Conservation (phyloP, 1,140 invertebrate genomes). For the Calycopis cecrops region DNA sequence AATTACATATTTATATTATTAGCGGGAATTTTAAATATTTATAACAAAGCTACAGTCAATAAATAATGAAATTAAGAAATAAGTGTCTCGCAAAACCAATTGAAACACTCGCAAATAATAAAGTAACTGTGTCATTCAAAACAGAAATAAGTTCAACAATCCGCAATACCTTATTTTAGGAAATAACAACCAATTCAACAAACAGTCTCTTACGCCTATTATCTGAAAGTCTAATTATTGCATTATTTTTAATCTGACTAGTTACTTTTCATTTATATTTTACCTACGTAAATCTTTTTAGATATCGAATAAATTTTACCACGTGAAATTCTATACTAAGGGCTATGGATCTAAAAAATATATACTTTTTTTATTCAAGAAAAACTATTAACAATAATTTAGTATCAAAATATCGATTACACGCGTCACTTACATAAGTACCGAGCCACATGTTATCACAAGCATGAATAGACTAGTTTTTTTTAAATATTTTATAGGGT, state of each 20-base stretch:
- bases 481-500: too few species aligned
- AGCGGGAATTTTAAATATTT: too few species aligned
- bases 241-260: constrained; percentile 20
- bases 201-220: constrained; percentile 19
- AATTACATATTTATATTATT: too few species aligned
- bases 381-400: neutral
- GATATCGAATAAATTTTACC: neutral
- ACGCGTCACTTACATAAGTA: neutral
- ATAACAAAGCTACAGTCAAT: too few species aligned
- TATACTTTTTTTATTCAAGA: neutral
- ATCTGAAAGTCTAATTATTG: constrained; percentile 14
- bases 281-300: neutral
- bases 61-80: too few species aligned
- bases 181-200: constrained; percentile 23
- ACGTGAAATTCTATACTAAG: neutral
- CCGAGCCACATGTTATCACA: constrained; percentile 6
- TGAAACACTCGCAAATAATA: too few species aligned
- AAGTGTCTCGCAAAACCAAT: too few species aligned
- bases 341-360: neutral
- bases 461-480: neutral
- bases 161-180: constrained; percentile 8
- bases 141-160: neutral
- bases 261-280: constrained; percentile 13
- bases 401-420: constrained; percentile 5
- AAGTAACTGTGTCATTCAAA: too few species aligned